Percentiles rank a stretch among this genome's conserved stretches.
Evolutionary conservation across 2,797 vertebrate species (phyloP).

Genomic region (Lepus oiostolus): DNA sequence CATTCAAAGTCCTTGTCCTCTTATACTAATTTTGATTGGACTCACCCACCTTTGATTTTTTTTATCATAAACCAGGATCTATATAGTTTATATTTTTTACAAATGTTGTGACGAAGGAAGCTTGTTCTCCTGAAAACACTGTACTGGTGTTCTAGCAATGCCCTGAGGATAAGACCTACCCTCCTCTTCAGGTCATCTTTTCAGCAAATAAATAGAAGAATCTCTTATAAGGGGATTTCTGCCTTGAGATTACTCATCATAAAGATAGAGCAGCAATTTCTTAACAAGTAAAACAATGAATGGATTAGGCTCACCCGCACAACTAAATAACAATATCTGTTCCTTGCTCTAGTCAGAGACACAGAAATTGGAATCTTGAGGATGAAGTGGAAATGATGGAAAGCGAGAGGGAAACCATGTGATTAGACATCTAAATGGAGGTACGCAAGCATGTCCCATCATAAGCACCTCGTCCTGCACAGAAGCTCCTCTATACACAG

Average conservation of each 20-base stretch:
- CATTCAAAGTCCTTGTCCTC: background rate
- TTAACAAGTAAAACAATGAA: background rate
- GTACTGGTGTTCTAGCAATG: accelerated
- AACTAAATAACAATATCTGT: background rate
- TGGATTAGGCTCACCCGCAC: background rate
- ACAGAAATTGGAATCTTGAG: background rate
- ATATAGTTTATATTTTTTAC: background rate
- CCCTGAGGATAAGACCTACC: background rate
- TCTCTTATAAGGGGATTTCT: background rate
- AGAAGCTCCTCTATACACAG: conserved; percentile 71
- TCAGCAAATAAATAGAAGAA: background rate
- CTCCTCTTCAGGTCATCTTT: background rate
- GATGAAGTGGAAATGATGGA: conserved; percentile 59
- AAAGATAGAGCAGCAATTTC: background rate
- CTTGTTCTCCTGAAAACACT: background rate
- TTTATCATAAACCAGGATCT: background rate
- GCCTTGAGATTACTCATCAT: background rate
- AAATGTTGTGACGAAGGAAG: background rate
- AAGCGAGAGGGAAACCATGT: conserved; percentile 28
- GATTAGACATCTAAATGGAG: conserved; percentile 24
- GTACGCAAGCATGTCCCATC: conserved; percentile 47
- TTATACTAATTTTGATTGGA: background rate
- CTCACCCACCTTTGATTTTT: background rate
- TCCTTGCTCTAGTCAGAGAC: conserved; percentile 25
- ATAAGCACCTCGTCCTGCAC: conserved; percentile 21